Evolutionary conservation across 2,797 vertebrate genomes (phyloP).

Genomic region (Cirrhinus mrigala): DNA sequence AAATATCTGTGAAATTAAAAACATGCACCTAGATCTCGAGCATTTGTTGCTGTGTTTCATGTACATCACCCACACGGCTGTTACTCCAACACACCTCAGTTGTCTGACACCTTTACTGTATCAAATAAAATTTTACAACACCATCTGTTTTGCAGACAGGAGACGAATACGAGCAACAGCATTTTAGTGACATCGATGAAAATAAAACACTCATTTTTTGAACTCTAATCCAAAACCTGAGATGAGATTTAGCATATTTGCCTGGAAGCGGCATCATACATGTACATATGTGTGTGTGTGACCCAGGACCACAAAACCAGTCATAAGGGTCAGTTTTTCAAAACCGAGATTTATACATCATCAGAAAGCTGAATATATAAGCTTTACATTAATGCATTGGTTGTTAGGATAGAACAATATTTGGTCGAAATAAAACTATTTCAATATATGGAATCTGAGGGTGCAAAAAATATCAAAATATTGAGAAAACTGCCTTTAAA

Average conservation of each 20-base stretch:
- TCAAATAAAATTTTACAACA: conserved; percentile 27
- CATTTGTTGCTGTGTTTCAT: not conserved
- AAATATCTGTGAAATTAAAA: conserved; percentile 11
- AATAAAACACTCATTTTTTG: not conserved
- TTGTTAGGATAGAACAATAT: too few relatives aligned
- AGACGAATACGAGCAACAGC: not conserved
- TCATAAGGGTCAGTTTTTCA: too few relatives aligned
- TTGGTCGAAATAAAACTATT: too few relatives aligned
- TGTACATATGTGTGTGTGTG: too few relatives aligned
- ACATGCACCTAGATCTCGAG: conserved; percentile 2
- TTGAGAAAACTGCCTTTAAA: too few relatives aligned
- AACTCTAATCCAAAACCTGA: conserved; percentile 6
- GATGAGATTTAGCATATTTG: not conserved
- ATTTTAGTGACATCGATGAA: conserved; percentile 7
- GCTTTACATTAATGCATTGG: too few relatives aligned
- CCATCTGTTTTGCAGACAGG: conserved; percentile 23
- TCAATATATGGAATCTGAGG: too few relatives aligned
- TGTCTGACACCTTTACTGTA: conserved; percentile 18
- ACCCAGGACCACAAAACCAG: too few relatives aligned
- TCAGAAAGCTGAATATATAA: too few relatives aligned
- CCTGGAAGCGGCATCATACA: not conserved
- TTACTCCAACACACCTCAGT: conserved; percentile 4
- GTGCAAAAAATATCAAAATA: too few relatives aligned
- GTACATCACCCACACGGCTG: not conserved
- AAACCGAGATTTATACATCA: too few relatives aligned